Percentiles rank a stretch among this genome's conserved stretches.
phyloP scores from a whole-genome alignment of 2,888 invertebrate genomes.

The Oxyteleia sp. region DNA sequence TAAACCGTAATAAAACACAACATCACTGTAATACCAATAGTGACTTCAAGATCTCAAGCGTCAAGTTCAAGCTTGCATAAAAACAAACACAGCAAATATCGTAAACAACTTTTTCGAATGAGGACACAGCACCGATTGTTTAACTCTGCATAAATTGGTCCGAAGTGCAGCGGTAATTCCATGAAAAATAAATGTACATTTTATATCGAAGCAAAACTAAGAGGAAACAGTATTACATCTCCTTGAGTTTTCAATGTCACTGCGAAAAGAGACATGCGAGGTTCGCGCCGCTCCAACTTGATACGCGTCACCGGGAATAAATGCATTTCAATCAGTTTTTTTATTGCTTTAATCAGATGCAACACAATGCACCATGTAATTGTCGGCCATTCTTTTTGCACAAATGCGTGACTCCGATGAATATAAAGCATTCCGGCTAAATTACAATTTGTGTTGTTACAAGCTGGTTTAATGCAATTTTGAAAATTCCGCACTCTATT shows the following conservation, averaged over 20 bases:
- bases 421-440: not conserved
- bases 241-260: slow-evolving; percentile 62
- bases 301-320: slow-evolving; percentile 37
- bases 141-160: not conserved
- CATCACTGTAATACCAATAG: too few species aligned
- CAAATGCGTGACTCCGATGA: slow-evolving; percentile 20
- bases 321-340: slow-evolving; percentile 55
- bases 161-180: slow-evolving; percentile 13
- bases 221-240: too few species aligned
- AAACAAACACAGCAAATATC: too few species aligned
- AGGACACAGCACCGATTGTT: not conserved
- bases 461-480: not conserved
- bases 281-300: too few species aligned
- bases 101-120: too few species aligned
- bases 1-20: too few species aligned
- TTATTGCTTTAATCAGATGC: slow-evolving; percentile 40
- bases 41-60: too few species aligned
- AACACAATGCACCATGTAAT: slow-evolving; percentile 54
- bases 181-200: too few species aligned
- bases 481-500: not conserved
- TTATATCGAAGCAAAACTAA: slow-evolving; percentile 12
- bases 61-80: too few species aligned
- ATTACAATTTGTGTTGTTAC: not conserved
- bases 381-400: slow-evolving; percentile 36
- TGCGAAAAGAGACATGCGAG: slow-evolving; percentile 43